Conservation (phyloP, 1,140 invertebrate species). For the Caenorhabditis inopinata region DNA sequence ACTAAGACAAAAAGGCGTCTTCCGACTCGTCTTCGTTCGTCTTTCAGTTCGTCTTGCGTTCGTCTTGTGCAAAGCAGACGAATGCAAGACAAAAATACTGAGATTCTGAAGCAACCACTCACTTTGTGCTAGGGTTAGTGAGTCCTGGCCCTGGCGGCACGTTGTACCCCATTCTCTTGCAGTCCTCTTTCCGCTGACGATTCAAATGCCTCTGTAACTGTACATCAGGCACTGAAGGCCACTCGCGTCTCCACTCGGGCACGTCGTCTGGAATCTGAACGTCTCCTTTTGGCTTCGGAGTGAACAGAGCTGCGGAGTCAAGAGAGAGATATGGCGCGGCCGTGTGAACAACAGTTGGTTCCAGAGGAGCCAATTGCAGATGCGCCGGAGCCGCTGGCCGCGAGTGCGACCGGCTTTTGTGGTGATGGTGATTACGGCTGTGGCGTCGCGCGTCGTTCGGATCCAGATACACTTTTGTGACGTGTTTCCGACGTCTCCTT, state of each 20-base stretch:
- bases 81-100: not conserved
- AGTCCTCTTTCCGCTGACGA: not conserved
- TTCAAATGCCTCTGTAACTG: constrained; percentile 10
- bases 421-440: not conserved
- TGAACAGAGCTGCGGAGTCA: not conserved
- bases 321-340: not conserved
- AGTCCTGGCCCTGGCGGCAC: not conserved
- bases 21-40: no score
- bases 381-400: not conserved
- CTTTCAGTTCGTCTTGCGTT: no score
- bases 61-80: no score
- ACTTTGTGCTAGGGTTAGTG: not conserved
- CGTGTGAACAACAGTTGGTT: not conserved
- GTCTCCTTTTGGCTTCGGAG: constrained; percentile 14
- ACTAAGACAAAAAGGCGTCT: no score
- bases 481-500: not conserved
- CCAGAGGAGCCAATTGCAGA: not conserved
- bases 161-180: constrained; percentile 2
- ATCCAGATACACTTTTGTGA: constrained; percentile 6
- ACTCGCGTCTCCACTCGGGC: constrained; percentile 1
- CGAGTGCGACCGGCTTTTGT: not conserved
- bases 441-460: not conserved
- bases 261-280: not conserved
- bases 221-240: constrained; percentile 7
- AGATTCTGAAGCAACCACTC: not conserved